phyloP scores from a whole-genome alignment of 2,888 invertebrate species.

The Yponomeuta plumbellus region DNA sequence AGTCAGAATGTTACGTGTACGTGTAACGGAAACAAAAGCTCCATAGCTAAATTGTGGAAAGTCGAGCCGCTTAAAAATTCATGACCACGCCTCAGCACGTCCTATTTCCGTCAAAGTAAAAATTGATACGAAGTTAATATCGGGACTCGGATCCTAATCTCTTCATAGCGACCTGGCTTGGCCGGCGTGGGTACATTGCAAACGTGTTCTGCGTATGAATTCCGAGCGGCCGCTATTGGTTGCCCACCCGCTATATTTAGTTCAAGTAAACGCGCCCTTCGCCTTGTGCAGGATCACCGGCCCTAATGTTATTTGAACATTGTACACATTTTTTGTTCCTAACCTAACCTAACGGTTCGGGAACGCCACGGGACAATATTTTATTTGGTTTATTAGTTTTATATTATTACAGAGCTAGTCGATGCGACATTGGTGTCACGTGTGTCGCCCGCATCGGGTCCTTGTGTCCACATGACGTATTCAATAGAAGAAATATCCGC shows the following conservation, averaged over 20 bases:
- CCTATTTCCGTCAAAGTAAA: background rate
- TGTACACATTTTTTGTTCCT: constrained; percentile 18
- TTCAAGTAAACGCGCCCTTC: constrained; percentile 43
- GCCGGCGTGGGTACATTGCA: constrained; percentile 27
- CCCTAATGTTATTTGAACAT: constrained; percentile 29
- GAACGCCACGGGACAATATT: background rate
- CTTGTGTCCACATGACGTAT: background rate
- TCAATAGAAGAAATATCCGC: background rate
- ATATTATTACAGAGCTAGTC: background rate
- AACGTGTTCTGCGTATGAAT: constrained; percentile 55
- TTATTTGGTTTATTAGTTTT: constrained; percentile 11
- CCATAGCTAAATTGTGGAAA: background rate
- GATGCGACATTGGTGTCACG: background rate
- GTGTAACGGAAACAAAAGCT: background rate
- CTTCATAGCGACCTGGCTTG: constrained; percentile 28
- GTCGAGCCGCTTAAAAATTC: background rate
- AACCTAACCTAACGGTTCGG: background rate
- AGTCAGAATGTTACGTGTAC: background rate
- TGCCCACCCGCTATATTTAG: constrained; percentile 59
- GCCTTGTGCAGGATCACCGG: constrained; percentile 32
- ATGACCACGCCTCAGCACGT: background rate
- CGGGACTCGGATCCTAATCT: constrained; percentile 25
- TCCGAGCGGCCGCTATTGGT: constrained; percentile 29
- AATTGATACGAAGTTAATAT: constrained; percentile 14
- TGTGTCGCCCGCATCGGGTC: constrained; percentile 5